Conservation (phyloP, 1,140 invertebrate species). For the Andrena cerasifolii region DNA sequence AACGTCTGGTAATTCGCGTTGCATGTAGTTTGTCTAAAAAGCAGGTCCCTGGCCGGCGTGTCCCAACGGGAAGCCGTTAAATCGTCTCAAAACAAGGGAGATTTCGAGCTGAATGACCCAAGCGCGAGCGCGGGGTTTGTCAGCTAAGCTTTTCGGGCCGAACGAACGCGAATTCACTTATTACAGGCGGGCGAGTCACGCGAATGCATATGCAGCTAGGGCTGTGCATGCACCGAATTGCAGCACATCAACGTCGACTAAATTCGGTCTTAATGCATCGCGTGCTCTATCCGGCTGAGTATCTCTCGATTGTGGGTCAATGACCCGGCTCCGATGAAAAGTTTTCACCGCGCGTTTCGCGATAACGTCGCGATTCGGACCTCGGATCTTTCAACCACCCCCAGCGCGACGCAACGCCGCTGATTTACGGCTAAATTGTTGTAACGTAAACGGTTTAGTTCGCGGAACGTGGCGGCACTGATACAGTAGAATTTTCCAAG, state of each 20-base stretch:
- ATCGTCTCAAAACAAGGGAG: conserved; percentile 26
- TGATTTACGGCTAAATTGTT: conserved; percentile 1
- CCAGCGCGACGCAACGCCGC: neutral
- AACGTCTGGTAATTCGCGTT: conserved; percentile 27
- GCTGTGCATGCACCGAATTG: conserved; percentile 47
- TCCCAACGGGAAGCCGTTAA: conserved; percentile 28
- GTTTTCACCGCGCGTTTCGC: conserved; percentile 8
- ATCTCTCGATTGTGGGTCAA: conserved; percentile 59
- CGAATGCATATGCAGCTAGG: conserved; percentile 44
- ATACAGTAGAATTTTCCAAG: no score
- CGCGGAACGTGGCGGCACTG: no score
- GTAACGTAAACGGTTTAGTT: neutral
- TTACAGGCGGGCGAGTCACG: conserved; percentile 52
- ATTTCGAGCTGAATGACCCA: conserved; percentile 8
- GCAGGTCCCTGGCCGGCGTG: neutral
- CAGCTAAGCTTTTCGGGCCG: conserved; percentile 24
- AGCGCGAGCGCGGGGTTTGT: conserved; percentile 26
- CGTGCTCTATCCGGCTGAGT: conserved; percentile 57
- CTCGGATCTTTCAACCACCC: neutral
- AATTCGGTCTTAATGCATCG: conserved; percentile 61
- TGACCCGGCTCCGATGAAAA: conserved; percentile 49
- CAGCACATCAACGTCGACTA: conserved; percentile 21
- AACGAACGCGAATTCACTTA: conserved; percentile 58
- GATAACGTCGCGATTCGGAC: conserved; percentile 34
- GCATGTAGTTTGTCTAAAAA: conserved; percentile 35